Conservation (phyloP, 2,113 vertebrate species). For the Paraplagusia blochii region DNA sequence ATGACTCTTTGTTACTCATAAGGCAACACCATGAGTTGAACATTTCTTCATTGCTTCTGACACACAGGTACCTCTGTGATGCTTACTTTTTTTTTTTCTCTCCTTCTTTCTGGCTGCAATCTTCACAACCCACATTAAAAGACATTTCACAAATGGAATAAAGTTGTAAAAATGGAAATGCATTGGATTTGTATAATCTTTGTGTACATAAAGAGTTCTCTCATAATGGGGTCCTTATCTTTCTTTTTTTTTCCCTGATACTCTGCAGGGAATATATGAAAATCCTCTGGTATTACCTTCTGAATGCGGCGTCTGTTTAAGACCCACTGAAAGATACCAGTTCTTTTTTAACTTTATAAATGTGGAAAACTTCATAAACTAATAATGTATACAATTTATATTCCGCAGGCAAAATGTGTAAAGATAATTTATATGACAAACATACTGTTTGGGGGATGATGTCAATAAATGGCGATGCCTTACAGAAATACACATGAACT, state of each 20-base stretch:
- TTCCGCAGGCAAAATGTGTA: no score
- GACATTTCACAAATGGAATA: no score
- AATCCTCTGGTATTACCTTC: conserved; percentile 55
- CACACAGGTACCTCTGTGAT: conserved; percentile 8
- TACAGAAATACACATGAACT: no score
- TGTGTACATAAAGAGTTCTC: conserved; percentile 38
- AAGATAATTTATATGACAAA: no score
- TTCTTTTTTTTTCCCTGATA: conserved; percentile 19
- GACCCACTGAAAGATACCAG: conserved; percentile 36
- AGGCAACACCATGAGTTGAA: conserved; percentile 20
- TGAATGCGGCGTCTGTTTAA: conserved; percentile 49
- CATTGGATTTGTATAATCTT: conserved; percentile 36
- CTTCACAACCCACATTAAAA: not conserved
- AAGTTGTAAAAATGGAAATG: conserved; percentile 18
- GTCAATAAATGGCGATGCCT: no score
- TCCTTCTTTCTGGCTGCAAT: conserved; percentile 6
- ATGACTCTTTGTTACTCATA: conserved; percentile 29
- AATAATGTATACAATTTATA: no score
- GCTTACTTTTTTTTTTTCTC: not conserved
- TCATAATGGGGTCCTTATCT: conserved; percentile 56
- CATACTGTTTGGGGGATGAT: no score
- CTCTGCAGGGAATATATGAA: conserved; percentile 45
- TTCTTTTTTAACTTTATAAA: conserved; percentile 5
- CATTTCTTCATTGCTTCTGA: conserved; percentile 3
- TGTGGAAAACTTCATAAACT: no score